Conservation (phyloP, 1,140 invertebrate genomes). For the Paralvinella palmiformis region DNA sequence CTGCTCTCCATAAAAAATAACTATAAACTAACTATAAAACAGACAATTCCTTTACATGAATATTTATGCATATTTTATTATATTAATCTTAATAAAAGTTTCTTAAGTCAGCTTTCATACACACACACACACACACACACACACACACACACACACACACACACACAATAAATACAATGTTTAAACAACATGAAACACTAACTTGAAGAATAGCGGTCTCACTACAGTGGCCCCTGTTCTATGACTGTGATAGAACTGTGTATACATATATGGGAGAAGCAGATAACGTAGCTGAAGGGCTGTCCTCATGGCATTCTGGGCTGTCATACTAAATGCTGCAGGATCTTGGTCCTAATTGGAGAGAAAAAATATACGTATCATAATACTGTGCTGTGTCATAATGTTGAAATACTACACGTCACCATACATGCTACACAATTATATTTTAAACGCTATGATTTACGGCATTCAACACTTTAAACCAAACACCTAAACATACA, state of each 20-base stretch:
- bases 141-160: too few relatives aligned
- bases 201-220: slow-evolving; percentile 64
- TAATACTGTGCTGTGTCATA: too few relatives aligned
- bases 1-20: neutral
- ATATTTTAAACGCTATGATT: too few relatives aligned
- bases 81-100: neutral
- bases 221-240: slow-evolving; percentile 65
- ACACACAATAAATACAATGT: neutral
- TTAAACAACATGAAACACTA: slow-evolving; percentile 15
- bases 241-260: slow-evolving; percentile 70
- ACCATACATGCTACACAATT: too few relatives aligned
- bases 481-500: too few relatives aligned
- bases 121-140: neutral
- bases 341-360: slow-evolving; percentile 41
- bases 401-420: too few relatives aligned
- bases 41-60: neutral
- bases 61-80: neutral
- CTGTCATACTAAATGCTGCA: slow-evolving; percentile 20
- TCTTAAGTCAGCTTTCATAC: neutral
- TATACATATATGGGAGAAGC: slow-evolving; percentile 76
- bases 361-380: slow-evolving; percentile 1
- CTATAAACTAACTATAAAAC: neutral
- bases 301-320: slow-evolving; percentile 18
- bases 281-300: slow-evolving; percentile 63
- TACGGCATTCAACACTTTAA: too few relatives aligned